Percentiles rank a stretch among this genome's conserved stretches.
These are phyloP conservation scores for Oxytorus armatus DNA, from an alignment of 2,888 invertebrate species.

Conservation along the genomic window DNA sequence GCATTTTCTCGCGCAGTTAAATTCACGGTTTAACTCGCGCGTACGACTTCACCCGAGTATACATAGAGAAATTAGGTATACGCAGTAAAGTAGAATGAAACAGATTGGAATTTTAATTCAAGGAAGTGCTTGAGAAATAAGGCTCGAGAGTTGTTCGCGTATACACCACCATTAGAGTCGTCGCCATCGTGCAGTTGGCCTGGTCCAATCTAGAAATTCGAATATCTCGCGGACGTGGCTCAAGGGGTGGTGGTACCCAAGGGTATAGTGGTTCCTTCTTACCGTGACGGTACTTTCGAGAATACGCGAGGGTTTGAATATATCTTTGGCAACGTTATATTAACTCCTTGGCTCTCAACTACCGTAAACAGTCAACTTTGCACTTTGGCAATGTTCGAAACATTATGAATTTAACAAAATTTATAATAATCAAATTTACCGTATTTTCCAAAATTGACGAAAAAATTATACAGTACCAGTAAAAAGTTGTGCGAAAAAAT, in stretches of 20 bases:
- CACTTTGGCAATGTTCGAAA: slow-evolving; percentile 19
- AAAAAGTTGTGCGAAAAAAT: too few species aligned
- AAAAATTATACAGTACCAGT: too few species aligned
- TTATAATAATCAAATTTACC: too few species aligned
- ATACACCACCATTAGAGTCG: slow-evolving; percentile 13
- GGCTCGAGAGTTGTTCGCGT: slow-evolving; percentile 12
- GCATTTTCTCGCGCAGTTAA: slow-evolving; percentile 3
- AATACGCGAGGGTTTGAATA: slow-evolving; percentile 34
- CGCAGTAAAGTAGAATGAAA: slow-evolving; percentile 47
- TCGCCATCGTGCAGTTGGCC: slow-evolving; percentile 17
- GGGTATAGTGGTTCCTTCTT: slow-evolving; percentile 63
- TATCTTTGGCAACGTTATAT: slow-evolving; percentile 7
- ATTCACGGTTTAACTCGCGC: slow-evolving; percentile 1
- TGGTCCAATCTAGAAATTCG: slow-evolving; percentile 65
- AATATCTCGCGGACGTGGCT: slow-evolving; percentile 56
- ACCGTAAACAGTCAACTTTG: slow-evolving; percentile 17
- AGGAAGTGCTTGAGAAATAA: slow-evolving; percentile 2
- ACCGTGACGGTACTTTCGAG: slow-evolving; percentile 56
- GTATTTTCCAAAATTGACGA: too few species aligned
- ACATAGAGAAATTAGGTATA: slow-evolving; percentile 26
- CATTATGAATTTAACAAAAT: slow-evolving; percentile 5
- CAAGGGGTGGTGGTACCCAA: slow-evolving; percentile 49
- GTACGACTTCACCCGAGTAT: slow-evolving; percentile 34
- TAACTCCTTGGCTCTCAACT: slow-evolving; percentile 6
- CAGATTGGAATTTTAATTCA: slow-evolving; percentile 55